Conservation (phyloP, 2,888 invertebrate genomes). For the Agrochola lota region DNA sequence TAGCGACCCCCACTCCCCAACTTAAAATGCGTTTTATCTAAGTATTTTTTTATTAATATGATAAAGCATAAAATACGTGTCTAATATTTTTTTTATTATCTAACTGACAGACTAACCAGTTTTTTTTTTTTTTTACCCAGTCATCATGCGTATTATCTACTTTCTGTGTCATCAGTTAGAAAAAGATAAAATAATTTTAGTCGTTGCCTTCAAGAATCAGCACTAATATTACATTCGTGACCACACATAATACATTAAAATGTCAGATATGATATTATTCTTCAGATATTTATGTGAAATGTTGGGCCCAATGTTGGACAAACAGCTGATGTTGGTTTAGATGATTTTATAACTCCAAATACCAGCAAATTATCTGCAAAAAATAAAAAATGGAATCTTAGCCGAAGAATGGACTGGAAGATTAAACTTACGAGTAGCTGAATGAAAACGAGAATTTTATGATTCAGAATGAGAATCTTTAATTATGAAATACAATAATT, state of each 20-base stretch:
- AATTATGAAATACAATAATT: no score
- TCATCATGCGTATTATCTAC: not conserved
- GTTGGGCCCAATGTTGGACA: conserved; percentile 23
- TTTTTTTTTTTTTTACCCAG: no score
- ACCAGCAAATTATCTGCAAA: conserved; percentile 21
- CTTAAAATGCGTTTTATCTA: no score
- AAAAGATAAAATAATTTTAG: not conserved
- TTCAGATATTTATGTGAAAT: not conserved
- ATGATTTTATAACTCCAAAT: conserved; percentile 3
- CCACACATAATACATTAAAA: not conserved
- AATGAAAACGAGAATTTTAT: no score
- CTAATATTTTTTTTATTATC: no score
- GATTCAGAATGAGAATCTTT: no score
- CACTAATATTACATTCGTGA: not conserved
- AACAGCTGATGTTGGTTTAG: conserved; percentile 33
- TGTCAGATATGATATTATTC: conserved; percentile 1
- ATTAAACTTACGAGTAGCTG: no score
- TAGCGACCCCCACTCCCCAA: no score
- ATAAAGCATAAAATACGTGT: no score
- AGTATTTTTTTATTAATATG: no score
- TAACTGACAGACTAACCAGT: no score
- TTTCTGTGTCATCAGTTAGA: not conserved
- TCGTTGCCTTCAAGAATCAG: not conserved
- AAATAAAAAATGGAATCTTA: not conserved
- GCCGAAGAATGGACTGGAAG: no score